These are phyloP conservation scores for Alcedo atthis DNA, from an alignment of 2,797 vertebrate genomes.

Conservation along the genomic window DNA sequence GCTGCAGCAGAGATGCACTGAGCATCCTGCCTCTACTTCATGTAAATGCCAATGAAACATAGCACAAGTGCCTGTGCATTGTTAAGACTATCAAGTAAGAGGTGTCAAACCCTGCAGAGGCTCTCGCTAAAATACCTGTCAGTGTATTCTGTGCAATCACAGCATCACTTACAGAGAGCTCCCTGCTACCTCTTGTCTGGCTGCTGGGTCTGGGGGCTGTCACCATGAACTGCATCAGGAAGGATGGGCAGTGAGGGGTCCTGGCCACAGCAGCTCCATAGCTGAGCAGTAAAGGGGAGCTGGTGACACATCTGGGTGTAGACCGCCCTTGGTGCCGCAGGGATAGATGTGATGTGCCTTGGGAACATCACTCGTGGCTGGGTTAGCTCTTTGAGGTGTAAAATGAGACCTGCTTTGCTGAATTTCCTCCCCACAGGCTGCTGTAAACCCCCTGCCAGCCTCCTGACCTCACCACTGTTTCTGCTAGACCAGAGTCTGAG, in stretches of 20 bases:
- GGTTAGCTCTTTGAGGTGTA: not conserved
- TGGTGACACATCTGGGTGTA: fast-evolving
- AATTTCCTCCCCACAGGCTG: not conserved
- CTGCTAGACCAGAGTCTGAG: not conserved
- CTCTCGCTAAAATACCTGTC: not conserved
- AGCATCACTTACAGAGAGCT: fast-evolving
- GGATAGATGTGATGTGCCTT: fast-evolving
- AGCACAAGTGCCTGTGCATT: not conserved
- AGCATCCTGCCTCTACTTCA: not conserved
- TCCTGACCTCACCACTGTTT: not conserved
- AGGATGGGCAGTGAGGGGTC: not conserved
- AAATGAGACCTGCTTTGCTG: not conserved
- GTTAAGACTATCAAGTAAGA: not conserved
- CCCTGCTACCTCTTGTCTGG: fast-evolving
- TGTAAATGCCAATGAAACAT: not conserved
- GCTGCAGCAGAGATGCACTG: not conserved
- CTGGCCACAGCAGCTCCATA: fast-evolving
- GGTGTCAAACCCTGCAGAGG: not conserved
- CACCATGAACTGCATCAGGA: fast-evolving
- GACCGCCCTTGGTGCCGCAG: fast-evolving
- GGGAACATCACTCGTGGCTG: not conserved
- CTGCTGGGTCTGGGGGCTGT: not conserved
- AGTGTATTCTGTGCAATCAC: not conserved
- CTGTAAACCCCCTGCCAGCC: not conserved
- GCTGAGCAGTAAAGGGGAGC: not conserved